Evolutionary conservation across 23 tunicate genomes (phyloP), one percentile per base, ranked within the genome.

Genomic region (Oikopleura vanhoeffeni): DNA sequence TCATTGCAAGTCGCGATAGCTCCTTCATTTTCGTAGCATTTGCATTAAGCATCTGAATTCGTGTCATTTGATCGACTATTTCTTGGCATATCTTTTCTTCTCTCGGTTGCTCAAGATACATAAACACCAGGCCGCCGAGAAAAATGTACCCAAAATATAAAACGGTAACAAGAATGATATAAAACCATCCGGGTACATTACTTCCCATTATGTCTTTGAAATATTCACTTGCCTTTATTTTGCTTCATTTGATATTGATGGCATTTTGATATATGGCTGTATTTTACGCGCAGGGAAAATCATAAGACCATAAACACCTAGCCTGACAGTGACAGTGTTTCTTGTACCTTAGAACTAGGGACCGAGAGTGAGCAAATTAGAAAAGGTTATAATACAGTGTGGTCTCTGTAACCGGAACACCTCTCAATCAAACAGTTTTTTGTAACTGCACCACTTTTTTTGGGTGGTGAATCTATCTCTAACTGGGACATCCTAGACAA

Each of bases 71-170:
- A 33, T 24, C 32, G 36, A 2, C 4, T 24, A 71, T 71, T 71
- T 71, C 79, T 32, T 32, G 36, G 32, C 79, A 71, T 24, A 30
- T 71, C 32, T 30, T 3, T 24, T 13, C 35, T 38, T 71, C 79
- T 2, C 35, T 4, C 2, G 79, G 79, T 71, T 30, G 27, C 79
- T 71, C 79, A 2, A 71, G 35, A 28, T 18, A 2, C 79, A 71
- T 71, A 71, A 71, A 71, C 27, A 71, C 32, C 2, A 71, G 79
- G 27, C 79, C 79, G 79, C 79, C 79, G 38, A 71, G 32, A 32
- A 71, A 71, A 2, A 71, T 71, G 79, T 71, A 71, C 4, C 79
- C 79, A 71, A 71, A 71, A 30, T 71, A 71, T 38, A 71, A 28
- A 32, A 71, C 32, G 27, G 79, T 71, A 33, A 71, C 79, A 13